Evolutionary conservation across 37 sponge, comb jelly and placozoan genomes (phyloP).

Genomic region (Mnemiopsis leidyi): DNA sequence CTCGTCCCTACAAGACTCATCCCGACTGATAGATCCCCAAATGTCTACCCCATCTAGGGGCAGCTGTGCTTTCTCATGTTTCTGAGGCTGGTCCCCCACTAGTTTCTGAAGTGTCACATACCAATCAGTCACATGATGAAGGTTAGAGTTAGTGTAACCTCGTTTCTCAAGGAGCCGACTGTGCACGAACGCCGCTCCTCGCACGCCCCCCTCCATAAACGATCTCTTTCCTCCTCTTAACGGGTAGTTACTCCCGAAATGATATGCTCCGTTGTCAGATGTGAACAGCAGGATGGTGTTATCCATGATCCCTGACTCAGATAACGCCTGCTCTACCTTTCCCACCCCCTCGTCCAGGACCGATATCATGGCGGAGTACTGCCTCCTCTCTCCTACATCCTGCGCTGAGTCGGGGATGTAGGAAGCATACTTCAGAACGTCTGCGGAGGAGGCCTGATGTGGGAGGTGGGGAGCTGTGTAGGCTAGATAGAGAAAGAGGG

Average conservation of each 20-base stretch:
- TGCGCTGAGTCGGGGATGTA: background rate
- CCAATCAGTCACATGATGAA: constrained; percentile 56
- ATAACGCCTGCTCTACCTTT: background rate
- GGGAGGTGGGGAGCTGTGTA: background rate
- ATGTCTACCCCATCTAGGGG: background rate
- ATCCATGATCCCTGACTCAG: background rate
- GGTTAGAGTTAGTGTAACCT: background rate
- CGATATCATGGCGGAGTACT: background rate
- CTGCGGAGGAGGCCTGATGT: background rate
- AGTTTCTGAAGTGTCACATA: background rate
- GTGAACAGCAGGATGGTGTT: background rate
- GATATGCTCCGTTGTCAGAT: background rate
- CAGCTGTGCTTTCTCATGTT: background rate
- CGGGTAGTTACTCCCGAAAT: background rate
- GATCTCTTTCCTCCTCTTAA: constrained; percentile 28
- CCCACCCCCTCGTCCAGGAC: background rate
- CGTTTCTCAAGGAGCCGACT: background rate
- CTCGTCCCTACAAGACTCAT: background rate
- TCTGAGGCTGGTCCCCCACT: background rate
- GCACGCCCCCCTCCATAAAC: constrained; percentile 14
- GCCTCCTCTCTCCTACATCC: background rate
- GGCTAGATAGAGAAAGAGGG: background rate
- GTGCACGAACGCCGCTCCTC: background rate
- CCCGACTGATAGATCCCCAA: background rate
- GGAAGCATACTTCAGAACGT: background rate